These are phyloP conservation scores for Andrena hattorfiana DNA, from an alignment of 2,888 invertebrate genomes.

Conservation along the genomic window DNA sequence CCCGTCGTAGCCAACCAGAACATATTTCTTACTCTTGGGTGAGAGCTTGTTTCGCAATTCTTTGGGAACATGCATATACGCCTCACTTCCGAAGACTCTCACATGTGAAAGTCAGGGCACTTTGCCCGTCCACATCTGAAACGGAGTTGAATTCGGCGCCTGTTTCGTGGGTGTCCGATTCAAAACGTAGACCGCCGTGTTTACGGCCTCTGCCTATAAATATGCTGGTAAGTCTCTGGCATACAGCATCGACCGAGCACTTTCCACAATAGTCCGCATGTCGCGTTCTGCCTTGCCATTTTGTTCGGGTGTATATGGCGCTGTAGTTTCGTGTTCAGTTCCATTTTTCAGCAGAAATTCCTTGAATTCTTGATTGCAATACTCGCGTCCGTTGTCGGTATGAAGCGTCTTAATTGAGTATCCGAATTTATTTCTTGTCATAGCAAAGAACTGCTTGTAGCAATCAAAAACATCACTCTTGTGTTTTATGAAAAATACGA, in stretches of 20 bases:
- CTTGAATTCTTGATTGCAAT: background rate
- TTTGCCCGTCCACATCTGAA: conserved; percentile 6
- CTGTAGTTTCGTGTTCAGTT: background rate
- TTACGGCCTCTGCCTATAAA: conserved; percentile 22
- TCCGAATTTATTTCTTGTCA: background rate
- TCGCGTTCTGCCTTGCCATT: conserved; percentile 8
- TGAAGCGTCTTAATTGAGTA: background rate
- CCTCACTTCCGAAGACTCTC: conserved; percentile 8
- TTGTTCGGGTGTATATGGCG: background rate
- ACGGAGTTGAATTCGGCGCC: background rate
- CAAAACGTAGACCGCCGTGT: conserved; percentile 4
- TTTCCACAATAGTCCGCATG: conserved; percentile 10
- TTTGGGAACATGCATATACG: conserved; percentile 8
- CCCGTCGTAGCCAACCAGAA: conserved; percentile 17
- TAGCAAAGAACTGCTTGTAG: background rate
- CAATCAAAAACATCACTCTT: background rate
- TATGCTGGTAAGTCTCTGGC: background rate
- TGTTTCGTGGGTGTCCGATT: background rate
- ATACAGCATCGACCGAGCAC: conserved; percentile 2
- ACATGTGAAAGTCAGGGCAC: background rate
- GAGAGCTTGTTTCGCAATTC: conserved; percentile 6
- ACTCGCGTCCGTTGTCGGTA: background rate
- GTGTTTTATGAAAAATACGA: background rate
- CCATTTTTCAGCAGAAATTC: background rate
- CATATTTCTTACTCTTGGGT: background rate